Base-by-base conservation (phyloP, 1,140 invertebrate genomes). In the Pinna nobilis region DNA sequence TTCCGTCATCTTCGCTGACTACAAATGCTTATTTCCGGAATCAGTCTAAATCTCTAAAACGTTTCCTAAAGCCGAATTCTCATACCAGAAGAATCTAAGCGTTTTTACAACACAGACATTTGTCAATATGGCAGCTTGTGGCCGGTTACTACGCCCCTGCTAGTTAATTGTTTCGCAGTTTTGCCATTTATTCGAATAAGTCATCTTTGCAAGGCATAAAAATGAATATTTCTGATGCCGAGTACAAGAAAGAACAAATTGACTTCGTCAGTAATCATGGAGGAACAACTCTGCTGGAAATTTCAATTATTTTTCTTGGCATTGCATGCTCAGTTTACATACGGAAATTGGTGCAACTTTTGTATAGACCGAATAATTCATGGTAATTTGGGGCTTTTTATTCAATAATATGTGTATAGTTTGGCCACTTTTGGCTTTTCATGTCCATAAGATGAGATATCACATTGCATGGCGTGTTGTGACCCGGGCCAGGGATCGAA, bases 181-280 rank as follows among this genome's bases (percentile, higher is more conserved):
- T n/a, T n/a, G n/a, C n/a, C n/a, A n/a, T n/a, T n/a, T n/a, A n/a
- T n/a, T n/a, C n/a, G n/a, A n/a, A n/a, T n/a, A n/a, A n/a, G n/a
- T n/a, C n/a, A n/a, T n/a, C n/a, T n/a, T n/a, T n/a, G 39, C 9
- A n/a, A 44, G n/a, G 39, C 39, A 32, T 65, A n/a, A 67, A 49
- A 55, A 64, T 55, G 23, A 55, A 72, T 44, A 11, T 44, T n/a
- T 44, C 39, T 9, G n/a, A 41, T 3, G 41, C 70, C 49, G 67
- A 75, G 6, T 87, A 83, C 55, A 87, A 87, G 69, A 28, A 79
- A 59, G 49, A 75, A 63, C 84, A 87, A 71, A 82, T 82, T 74
- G 51, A 73, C 20, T 87, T 87, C 79, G 77, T 87, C 6, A 78
- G 78, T 51, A 79, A 77, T n/a, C 78, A 81, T 30, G 65, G 76